These are phyloP conservation scores for Isaurus tuberculatus DNA, from an alignment of 92 coral and sea anemone species.

Conservation along the genomic window DNA sequence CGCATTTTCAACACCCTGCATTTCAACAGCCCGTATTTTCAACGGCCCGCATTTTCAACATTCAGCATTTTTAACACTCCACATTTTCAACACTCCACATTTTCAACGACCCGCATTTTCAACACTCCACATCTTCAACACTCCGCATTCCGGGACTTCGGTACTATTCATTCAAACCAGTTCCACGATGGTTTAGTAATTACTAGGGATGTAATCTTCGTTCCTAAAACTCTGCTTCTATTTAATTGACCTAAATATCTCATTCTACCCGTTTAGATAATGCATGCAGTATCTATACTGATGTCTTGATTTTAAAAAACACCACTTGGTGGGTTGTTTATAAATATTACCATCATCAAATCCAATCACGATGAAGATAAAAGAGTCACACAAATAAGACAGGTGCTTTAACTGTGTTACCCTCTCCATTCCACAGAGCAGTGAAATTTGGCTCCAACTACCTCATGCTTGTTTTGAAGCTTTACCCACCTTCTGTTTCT, in stretches of 20 bases:
- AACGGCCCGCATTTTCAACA: no score
- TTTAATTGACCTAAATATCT: background rate
- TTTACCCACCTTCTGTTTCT: no score
- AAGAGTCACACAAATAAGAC: background rate
- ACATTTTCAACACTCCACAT: no score
- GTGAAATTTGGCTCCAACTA: background rate
- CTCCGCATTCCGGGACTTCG: no score
- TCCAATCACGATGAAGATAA: slow-evolving; percentile 7
- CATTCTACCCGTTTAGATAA: background rate
- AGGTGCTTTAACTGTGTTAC: background rate
- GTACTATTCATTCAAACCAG: no score
- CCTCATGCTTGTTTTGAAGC: no score
- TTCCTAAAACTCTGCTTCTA: background rate
- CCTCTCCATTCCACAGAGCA: background rate
- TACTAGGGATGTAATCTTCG: background rate
- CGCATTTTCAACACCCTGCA: no score
- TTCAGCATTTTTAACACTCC: no score
- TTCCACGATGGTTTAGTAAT: no score
- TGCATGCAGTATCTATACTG: background rate
- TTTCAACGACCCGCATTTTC: no score
- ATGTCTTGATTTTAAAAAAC: background rate
- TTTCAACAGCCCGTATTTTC: no score
- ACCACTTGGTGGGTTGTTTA: background rate
- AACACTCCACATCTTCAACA: no score
- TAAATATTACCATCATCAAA: background rate